A percentile compares a stretch with the other conserved stretches of the same genome.
Evolutionary conservation across 2,113 vertebrate genomes (phyloP).

Genomic region (Phalacrocorax carbo): DNA sequence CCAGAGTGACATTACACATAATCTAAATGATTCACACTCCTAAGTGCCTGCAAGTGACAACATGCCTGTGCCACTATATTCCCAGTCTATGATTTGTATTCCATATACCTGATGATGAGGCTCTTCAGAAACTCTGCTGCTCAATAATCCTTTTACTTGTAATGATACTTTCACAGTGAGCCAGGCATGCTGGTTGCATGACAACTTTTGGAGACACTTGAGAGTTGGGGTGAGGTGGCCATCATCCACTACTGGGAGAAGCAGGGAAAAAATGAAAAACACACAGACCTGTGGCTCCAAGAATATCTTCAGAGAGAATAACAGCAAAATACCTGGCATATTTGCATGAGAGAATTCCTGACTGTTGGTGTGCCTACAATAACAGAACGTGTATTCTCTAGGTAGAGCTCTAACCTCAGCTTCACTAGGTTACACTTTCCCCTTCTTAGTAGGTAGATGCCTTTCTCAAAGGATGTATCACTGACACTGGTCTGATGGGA

Average conservation of each 20-base stretch:
- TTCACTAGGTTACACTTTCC: background rate
- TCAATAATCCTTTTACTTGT: background rate
- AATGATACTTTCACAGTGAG: background rate
- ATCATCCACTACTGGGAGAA: background rate
- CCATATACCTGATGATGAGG: background rate
- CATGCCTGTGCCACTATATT: background rate
- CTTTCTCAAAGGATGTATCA: background rate
- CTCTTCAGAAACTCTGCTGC: background rate
- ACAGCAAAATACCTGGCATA: background rate
- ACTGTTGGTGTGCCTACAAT: too few relatives aligned
- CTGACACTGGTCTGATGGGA: background rate
- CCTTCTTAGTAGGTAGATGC: background rate
- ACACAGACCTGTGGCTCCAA: background rate
- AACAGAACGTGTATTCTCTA: background rate
- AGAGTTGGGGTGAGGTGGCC: background rate
- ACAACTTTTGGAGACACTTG: background rate
- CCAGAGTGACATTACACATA: background rate
- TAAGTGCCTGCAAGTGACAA: background rate
- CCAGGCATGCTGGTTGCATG: background rate
- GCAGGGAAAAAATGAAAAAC: background rate
- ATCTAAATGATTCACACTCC: background rate
- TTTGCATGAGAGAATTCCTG: background rate
- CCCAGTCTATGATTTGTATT: background rate
- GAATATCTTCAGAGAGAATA: background rate
- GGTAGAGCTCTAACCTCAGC: background rate